These are phyloP conservation scores for Sesamia nonagrioides DNA, from an alignment of 1,140 invertebrate species.

Conservation along the genomic window DNA sequence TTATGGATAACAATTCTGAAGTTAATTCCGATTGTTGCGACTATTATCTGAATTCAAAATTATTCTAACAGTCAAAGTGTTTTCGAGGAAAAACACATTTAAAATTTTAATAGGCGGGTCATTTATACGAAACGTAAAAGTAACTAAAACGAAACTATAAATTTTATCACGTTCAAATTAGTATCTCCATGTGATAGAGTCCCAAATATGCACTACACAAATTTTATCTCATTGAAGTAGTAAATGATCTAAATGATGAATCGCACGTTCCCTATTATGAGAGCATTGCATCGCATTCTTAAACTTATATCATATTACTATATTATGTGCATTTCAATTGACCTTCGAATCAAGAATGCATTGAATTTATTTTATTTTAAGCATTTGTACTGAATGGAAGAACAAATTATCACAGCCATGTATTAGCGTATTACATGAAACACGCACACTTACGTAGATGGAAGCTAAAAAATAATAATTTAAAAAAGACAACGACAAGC, in stretches of 20 bases:
- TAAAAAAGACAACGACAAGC: conserved; percentile 53
- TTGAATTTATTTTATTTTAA: conserved; percentile 21
- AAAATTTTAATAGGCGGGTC: too few relatives aligned
- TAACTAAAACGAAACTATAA: too few relatives aligned
- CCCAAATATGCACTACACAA: too few relatives aligned
- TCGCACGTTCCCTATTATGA: background rate
- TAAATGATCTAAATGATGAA: too few relatives aligned
- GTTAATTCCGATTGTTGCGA: background rate
- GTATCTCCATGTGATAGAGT: too few relatives aligned
- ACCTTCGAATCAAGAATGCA: conserved; percentile 32
- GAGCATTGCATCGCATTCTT: background rate
- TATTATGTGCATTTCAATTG: background rate
- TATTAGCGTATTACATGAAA: conserved; percentile 56
- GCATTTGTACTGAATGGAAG: conserved; percentile 25
- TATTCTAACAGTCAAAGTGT: too few relatives aligned
- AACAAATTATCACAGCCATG: conserved; percentile 21
- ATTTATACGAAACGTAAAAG: too few relatives aligned
- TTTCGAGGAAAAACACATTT: too few relatives aligned
- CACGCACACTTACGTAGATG: conserved; percentile 66
- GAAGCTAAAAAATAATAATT: conserved; percentile 62
- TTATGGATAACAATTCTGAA: background rate
- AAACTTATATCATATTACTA: conserved; percentile 1
- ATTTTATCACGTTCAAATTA: too few relatives aligned
- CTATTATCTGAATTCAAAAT: background rate
- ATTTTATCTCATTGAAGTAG: too few relatives aligned